Base-by-base conservation (phyloP, 92 coral and sea anemone genomes). In the Chrysogorgia sp. region DNA sequence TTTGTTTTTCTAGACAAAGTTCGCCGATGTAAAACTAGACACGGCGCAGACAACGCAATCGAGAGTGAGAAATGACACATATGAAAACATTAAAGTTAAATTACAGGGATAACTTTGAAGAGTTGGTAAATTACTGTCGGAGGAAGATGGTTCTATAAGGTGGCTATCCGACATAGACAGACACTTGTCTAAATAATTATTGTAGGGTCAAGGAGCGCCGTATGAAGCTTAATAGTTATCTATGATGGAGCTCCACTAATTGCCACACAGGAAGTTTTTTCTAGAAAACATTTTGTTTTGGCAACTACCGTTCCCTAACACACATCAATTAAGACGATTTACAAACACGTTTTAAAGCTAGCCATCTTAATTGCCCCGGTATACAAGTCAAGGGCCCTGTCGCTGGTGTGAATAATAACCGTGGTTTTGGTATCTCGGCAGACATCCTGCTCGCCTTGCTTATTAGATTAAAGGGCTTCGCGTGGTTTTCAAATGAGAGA, bases 211-310 rank as follows among this genome's bases (percentile, higher is more conserved):
- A 26, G 31, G 55, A 48, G 76, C 76, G 60, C 55, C 76, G 25
- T 22, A 45, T 49, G 30, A 49, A 35, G 41, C 26, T 37, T 69
- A 69, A 69, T 48, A 69, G 76, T 58, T 48, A 69, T 69, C 76
- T 60, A 69, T 69, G 26, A 69, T 69, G 53, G 60, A n/a, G n/a
- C n/a, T n/a, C 20, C 22, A 0, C 59, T 17, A 22, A 69, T 25
- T 69, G 23, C 76, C 76, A 69, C 76, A 69, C 76, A 69, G 21
- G 76, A 49, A 69, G 76, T 69, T 69, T 48, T 56, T 29, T 25
- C 35, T 7, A 25, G 10, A 47, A 47, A 47, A 25, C 31, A 25
- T 43, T 14, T 10, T 69, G 43, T 48, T 69, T 56, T 69, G 60
- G 48, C 41, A 47, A 17, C 31, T 14, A 33, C 15, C 21, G 45